Percentiles rank a stretch among this genome's conserved stretches.
Conservation (phyloP, 2,113 vertebrate species). For the Pseudonaja textilis region DNA sequence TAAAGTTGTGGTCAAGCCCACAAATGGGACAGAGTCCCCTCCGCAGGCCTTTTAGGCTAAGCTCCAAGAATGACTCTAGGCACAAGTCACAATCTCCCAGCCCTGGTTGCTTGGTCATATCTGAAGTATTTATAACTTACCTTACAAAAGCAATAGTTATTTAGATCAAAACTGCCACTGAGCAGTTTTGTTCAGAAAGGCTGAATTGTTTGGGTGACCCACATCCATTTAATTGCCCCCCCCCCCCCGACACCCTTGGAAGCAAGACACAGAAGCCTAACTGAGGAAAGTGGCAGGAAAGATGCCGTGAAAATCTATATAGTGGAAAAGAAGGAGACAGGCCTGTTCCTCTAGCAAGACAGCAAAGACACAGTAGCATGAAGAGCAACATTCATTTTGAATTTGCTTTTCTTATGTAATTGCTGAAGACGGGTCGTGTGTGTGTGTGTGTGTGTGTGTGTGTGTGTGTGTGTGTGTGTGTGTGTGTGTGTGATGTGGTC, state of each 20-base stretch:
- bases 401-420: neutral
- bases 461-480: too few species aligned
- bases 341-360: neutral
- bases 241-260: neutral
- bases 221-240: neutral
- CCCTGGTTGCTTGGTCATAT: neutral
- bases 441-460: too few species aligned
- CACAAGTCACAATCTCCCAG: neutral
- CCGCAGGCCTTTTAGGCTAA: neutral
- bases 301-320: neutral
- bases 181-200: neutral
- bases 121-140: neutral
- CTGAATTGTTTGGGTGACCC: neutral
- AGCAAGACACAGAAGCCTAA: neutral
- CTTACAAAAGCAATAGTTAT: neutral
- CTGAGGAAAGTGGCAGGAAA: neutral
- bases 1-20: neutral
- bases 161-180: neutral
- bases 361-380: neutral
- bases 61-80: neutral
- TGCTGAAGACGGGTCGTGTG: neutral
- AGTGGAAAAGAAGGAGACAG: neutral
- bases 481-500: neutral
- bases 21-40: neutral
- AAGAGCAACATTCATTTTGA: neutral